These are phyloP conservation scores for Scalopus aquaticus DNA, from an alignment of 2,113 vertebrate genomes.

Conservation along the genomic window DNA sequence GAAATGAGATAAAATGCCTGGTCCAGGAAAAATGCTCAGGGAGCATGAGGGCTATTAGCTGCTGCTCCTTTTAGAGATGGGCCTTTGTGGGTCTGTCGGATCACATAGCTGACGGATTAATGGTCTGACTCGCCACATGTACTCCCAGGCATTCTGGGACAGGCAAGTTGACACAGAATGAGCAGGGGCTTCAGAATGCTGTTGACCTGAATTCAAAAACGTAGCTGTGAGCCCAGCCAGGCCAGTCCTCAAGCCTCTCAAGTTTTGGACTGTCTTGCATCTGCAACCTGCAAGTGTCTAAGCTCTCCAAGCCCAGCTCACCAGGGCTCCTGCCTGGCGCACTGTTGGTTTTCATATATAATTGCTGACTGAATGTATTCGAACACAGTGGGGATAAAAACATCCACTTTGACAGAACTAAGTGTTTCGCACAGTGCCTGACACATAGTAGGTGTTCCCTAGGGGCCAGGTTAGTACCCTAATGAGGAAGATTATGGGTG, in stretches of 20 bases:
- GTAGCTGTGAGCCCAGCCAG: no score
- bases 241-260: not conserved
- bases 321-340: not conserved
- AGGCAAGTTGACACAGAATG: not conserved
- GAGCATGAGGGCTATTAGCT: not conserved
- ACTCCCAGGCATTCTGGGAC: not conserved
- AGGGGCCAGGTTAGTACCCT: not conserved
- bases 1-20: not conserved
- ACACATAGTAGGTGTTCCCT: not conserved
- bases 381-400: not conserved
- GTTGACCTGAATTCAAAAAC: not conserved
- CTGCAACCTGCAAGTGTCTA: not conserved
- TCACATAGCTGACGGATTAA: not conserved
- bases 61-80: not conserved
- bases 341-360: not conserved
- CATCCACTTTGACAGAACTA: not conserved
- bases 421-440: not conserved
- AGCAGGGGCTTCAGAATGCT: not conserved
- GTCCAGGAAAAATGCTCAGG: not conserved
- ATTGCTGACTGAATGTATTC: not conserved
- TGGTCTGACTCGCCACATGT: not conserved
- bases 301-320: not conserved
- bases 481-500: no score
- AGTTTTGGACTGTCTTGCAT: not conserved
- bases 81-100: not conserved